Evolutionary conservation across 2,113 vertebrate species (phyloP).

Genomic region (Varanus salvator): DNA sequence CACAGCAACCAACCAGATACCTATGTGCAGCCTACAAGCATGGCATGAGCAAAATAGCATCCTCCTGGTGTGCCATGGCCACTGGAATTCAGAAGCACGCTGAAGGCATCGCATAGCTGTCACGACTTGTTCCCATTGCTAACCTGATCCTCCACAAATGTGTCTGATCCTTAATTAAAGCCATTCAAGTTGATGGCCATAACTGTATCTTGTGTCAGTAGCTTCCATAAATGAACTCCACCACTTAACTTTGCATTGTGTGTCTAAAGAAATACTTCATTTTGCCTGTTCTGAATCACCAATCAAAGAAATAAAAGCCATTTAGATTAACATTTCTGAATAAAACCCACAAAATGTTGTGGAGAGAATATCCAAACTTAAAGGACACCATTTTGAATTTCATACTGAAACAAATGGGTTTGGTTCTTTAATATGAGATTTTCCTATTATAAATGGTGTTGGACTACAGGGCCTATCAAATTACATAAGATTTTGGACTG

Average conservation of each 20-base stretch:
- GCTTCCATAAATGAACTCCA: background rate
- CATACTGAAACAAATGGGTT: slow-evolving; percentile 38
- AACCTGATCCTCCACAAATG: background rate
- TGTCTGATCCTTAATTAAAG: background rate
- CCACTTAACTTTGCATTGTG: background rate
- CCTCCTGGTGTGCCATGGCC: background rate
- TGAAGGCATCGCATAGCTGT: background rate
- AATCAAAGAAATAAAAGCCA: background rate
- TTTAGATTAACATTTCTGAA: background rate
- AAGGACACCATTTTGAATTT: slow-evolving; percentile 51
- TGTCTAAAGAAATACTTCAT: background rate
- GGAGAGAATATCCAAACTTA: background rate
- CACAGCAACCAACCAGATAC: too few relatives aligned
- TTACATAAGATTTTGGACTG: too few relatives aligned
- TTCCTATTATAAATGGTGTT: slow-evolving; percentile 76
- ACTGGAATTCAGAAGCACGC: background rate
- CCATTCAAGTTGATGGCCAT: background rate
- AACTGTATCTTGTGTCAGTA: background rate
- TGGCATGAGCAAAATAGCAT: too few relatives aligned
- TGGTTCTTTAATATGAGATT: too few relatives aligned
- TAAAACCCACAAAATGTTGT: background rate
- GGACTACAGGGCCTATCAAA: slow-evolving; percentile 65
- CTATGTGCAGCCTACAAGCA: too few relatives aligned
- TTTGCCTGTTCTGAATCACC: background rate
- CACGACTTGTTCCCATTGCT: background rate